Evolutionary conservation across 2,113 vertebrate species (phyloP), one percentile per base, ranked within the genome.

Genomic region (Puffinus mauretanicus): DNA sequence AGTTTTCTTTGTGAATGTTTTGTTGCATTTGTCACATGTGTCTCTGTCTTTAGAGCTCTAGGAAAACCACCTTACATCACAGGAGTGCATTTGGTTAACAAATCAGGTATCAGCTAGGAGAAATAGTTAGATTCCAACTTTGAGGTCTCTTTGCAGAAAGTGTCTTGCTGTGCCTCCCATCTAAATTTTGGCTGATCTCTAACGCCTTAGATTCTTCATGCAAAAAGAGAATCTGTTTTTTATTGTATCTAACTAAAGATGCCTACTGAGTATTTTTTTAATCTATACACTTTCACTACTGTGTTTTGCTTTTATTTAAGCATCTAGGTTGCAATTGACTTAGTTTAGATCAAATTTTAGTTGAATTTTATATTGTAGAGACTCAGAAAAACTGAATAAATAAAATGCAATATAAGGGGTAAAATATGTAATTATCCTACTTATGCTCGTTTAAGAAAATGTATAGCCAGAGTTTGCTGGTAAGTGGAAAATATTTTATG

Each of bases 281-380:
- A 40, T 49, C 16, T 46, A 1, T 62, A 20, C 0, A 0, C 40
- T 52, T 67, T 47, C 2, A 2, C 27, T 66, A 17, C 21, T 40
- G 58, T 62, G 15, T 34, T 83, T 78, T 44, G 24, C 47, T 79
- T 84, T 78, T 5, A 6, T 84, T 92, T 36, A 47, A 85, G 34
- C 44, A 38, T 52, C 52, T 32, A 0, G 5, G 27, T 72, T 93
- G 46, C 19, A 52, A 70, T 34, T 90, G 34, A 14, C 32, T 81
- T 86, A 3, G n/a, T 57, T 88, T 21, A n/a, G 30, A 26, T 81
- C 27, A 79, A 64, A 52, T 69, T 67, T 52, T 24, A 76, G 26
- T 42, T 61, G 19, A 83, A 27, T 75, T 93, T 91, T 81, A 6
- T 42, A 3, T 81, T 51, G 20, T 58, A 40, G 25, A 77, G 40